A percentile compares a stretch with the other conserved stretches of the same genome.
Conservation (phyloP, 2,113 vertebrate species). For the Scatophagus argus region DNA sequence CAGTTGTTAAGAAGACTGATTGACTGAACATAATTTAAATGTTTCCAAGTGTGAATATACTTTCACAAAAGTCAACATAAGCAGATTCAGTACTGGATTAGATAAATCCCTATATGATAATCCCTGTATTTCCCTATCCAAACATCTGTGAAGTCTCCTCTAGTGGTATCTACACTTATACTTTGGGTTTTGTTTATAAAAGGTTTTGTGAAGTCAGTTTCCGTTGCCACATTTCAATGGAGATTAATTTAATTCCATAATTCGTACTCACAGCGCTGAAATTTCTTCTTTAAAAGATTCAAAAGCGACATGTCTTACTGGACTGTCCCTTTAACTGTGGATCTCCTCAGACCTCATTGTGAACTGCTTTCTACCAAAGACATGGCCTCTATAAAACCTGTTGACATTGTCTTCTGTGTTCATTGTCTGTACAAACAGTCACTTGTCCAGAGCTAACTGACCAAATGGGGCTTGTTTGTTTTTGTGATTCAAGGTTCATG, state of each 20-base stretch:
- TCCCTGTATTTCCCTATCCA: neutral
- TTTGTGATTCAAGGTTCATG: slow-evolving; percentile 33
- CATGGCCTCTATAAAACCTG: slow-evolving; percentile 11
- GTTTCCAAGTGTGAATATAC: neutral
- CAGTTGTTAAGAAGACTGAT: neutral
- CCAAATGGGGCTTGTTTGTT: slow-evolving; percentile 35
- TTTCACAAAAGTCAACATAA: neutral
- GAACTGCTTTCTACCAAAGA: neutral
- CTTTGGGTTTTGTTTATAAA: neutral
- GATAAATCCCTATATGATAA: too few species aligned
- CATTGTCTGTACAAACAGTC: slow-evolving; percentile 32
- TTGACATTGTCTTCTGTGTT: slow-evolving; percentile 28
- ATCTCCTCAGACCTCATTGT: neutral
- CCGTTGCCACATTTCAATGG: neutral
- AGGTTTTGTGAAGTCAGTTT: neutral
- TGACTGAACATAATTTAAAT: neutral
- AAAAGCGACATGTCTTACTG: neutral
- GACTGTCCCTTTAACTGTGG: neutral
- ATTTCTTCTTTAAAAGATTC: neutral
- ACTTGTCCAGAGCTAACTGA: slow-evolving; percentile 25
- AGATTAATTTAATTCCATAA: neutral
- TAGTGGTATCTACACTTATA: neutral
- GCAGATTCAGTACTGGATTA: neutral
- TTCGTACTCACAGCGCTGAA: neutral
- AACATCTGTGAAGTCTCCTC: neutral